A percentile compares a stretch with the other conserved stretches of the same genome.
phyloP scores from a whole-genome alignment of 1,140 invertebrate species.

The Leptopilina boulardi region DNA sequence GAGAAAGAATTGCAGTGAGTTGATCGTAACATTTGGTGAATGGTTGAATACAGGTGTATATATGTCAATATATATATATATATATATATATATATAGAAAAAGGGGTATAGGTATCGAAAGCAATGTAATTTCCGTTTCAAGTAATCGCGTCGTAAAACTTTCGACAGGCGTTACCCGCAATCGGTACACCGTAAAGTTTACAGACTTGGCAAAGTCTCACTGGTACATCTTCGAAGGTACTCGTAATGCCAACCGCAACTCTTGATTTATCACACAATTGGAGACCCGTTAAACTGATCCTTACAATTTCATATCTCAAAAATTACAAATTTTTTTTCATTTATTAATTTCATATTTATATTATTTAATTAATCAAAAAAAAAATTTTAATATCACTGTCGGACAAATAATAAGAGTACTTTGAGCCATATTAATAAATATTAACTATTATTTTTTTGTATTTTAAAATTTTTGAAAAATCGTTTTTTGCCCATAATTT shows the following conservation, averaged over 20 bases:
- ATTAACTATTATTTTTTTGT: too few species aligned
- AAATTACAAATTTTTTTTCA: neutral
- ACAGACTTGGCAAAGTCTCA: slow-evolving; percentile 54
- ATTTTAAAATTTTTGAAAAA: too few species aligned
- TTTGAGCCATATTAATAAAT: too few species aligned
- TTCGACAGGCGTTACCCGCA: slow-evolving; percentile 37
- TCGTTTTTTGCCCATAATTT: too few species aligned
- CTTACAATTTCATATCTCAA: slow-evolving; percentile 34
- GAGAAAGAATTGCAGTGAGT: slow-evolving; percentile 29
- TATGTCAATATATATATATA: too few species aligned
- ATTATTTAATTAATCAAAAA: neutral
- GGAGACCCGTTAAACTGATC: slow-evolving; percentile 49
- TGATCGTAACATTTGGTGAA: slow-evolving; percentile 14
- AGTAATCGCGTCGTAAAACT: slow-evolving; percentile 31
- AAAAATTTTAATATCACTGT: too few species aligned
- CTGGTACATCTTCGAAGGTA: slow-evolving; percentile 51
- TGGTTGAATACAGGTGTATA: slow-evolving; percentile 22
- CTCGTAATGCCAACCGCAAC: slow-evolving; percentile 56
- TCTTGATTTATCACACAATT: slow-evolving; percentile 59
- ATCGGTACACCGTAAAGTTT: slow-evolving; percentile 52
- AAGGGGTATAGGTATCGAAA: neutral
- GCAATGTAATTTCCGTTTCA: slow-evolving; percentile 32
- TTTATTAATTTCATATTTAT: neutral
- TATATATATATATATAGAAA: too few species aligned
- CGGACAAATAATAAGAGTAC: too few species aligned